phyloP scores from a whole-genome alignment of 2,797 vertebrate species.

The Pseudochromis fuscus region DNA sequence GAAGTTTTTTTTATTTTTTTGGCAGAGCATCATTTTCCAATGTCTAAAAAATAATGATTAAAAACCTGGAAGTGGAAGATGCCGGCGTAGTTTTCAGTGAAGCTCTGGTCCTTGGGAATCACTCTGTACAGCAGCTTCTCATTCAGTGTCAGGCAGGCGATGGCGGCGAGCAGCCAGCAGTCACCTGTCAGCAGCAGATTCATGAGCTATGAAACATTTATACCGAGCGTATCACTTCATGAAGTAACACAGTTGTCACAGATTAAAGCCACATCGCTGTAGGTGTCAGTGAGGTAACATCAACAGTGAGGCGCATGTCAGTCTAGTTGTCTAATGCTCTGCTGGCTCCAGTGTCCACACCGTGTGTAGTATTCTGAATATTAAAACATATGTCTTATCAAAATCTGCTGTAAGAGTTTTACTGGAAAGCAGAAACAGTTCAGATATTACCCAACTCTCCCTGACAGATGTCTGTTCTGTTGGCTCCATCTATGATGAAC shows the following conservation, averaged over 20 bases:
- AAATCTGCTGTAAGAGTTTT: background rate
- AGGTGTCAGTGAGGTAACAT: slow-evolving; percentile 6
- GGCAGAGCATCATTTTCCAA: background rate
- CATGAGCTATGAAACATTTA: slow-evolving; percentile 31
- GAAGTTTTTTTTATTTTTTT: background rate
- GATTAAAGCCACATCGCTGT: slow-evolving; percentile 11
- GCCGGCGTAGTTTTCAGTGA: slow-evolving; percentile 91
- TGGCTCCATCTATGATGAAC: slow-evolving; percentile 93
- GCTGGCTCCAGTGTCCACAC: background rate
- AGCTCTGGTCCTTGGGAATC: slow-evolving; percentile 87
- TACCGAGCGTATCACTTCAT: background rate
- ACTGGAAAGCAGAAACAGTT: slow-evolving; percentile 20
- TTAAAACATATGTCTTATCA: background rate
- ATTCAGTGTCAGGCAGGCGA: slow-evolving; percentile 93
- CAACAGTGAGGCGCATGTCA: background rate
- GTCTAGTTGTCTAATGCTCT: background rate
- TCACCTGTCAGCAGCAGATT: slow-evolving; percentile 81
- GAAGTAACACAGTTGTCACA: background rate
- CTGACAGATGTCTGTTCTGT: slow-evolving; percentile 94
- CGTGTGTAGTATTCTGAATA: too few species aligned
- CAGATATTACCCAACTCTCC: slow-evolving; percentile 88
- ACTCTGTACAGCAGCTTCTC: slow-evolving; percentile 92
- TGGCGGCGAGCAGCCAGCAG: slow-evolving; percentile 96
- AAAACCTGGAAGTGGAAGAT: slow-evolving; percentile 94
- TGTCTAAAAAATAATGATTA: background rate